phyloP scores from a whole-genome alignment of 1,140 invertebrate species.

The Gonatopus flavifemur region DNA sequence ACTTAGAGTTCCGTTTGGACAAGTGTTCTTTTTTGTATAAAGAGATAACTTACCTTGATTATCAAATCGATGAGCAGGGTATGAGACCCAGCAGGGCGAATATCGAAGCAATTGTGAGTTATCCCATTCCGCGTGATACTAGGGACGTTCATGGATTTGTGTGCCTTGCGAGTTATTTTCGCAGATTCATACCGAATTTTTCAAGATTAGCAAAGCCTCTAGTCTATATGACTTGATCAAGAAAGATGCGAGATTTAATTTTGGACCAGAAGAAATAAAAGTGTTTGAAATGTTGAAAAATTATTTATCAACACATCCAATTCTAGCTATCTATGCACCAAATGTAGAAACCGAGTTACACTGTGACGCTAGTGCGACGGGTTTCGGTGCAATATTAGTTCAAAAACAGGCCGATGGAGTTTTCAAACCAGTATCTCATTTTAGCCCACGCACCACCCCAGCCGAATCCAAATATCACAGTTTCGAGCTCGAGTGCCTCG shows the following conservation, averaged over 20 bases:
- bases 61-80: neutral
- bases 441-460: conserved; percentile 43
- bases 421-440: conserved; percentile 6
- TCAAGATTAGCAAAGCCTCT: too few relatives aligned
- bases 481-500: conserved; percentile 57
- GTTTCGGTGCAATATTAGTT: neutral
- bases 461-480: conserved; percentile 51
- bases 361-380: neutral
- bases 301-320: neutral
- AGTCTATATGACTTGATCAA: too few relatives aligned
- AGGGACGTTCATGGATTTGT: neutral
- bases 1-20: neutral
- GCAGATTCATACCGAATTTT: neutral
- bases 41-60: neutral
- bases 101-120: neutral
- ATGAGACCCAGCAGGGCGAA: neutral
- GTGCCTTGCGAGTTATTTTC: neutral
- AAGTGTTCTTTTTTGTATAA: neutral
- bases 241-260: too few relatives aligned
- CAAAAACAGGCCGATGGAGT: neutral
- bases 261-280: neutral
- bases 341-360: neutral
- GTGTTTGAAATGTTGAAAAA: neutral
- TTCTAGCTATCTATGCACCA: neutral
- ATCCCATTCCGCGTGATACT: neutral